Evolutionary conservation across 2,888 invertebrate genomes (phyloP), one percentile per base, ranked within the genome.

Genomic region (Noctua comes): DNA sequence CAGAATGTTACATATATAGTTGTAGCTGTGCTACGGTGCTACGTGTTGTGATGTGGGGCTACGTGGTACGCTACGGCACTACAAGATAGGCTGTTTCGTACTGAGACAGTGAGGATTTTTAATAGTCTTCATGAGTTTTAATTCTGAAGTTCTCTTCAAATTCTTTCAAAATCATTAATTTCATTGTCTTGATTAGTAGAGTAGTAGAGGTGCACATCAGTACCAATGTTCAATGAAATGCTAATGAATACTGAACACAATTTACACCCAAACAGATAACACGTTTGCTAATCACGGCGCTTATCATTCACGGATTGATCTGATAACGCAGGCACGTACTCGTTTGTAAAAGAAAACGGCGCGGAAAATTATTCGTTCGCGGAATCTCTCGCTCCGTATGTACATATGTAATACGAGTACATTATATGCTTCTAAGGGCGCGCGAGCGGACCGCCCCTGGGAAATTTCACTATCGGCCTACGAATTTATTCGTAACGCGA

Each of bases 401-500:
- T 59, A 46, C 36, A 46, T 40, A 57, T 43, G 57, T 48, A 6
- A 31, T 46, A 27, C 78, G 16, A 27, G 68, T 64, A 79, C 62
- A 48, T 70, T 7, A 62, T 62, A 69, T 62, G 59, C 31, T 27
- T 18, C 1, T 21, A 27, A 59, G 57, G 69, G 83, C 77, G 68
- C 64, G 70, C 78, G 68, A 59, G 43, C 69, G 75, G 73, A 43
- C 69, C 69, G 57, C 88, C 88, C 76, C 71, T 16, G 88, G 89
- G 87, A 88, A 86, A 86, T 89, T 83, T 76, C 82, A 82, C 86
- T 84, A 83, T 76, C 76, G 51, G 74, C 69, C 77, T 65, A 74
- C 84, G 69, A 86, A 77, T 79, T 68, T 69, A 78, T 79, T 64
- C 36, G 65, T 64, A 82, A 76, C 73, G 59, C 66, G 68, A 80